These are phyloP conservation scores for Chaenocephalus aceratus DNA, from an alignment of 2,113 vertebrate species.

Conservation along the genomic window DNA sequence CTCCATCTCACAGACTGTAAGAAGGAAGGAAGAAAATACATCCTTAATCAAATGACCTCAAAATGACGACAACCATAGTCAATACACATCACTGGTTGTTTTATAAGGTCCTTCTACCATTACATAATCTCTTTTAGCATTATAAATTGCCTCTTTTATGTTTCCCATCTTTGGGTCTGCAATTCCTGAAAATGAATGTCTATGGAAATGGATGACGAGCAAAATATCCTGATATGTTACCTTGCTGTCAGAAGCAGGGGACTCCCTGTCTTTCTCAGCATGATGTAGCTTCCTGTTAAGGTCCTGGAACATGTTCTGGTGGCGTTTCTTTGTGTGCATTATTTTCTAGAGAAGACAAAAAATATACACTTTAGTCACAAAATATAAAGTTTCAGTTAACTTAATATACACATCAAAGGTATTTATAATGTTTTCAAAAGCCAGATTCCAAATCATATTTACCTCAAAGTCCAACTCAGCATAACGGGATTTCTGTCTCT, in stretches of 20 bases:
- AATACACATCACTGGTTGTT: conserved; percentile 49
- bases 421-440: not conserved
- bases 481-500: conserved; percentile 98
- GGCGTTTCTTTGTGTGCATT: conserved; percentile 99
- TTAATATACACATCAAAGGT: not conserved
- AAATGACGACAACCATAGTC: conserved; percentile 48
- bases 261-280: conserved; percentile 94
- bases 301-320: conserved; percentile 99
- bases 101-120: conserved; percentile 39
- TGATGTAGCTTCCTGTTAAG: conserved; percentile 97
- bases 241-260: conserved; percentile 93
- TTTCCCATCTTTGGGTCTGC: not conserved
- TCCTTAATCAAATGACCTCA: conserved; percentile 69
- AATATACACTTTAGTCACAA: not conserved
- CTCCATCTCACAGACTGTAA: conserved; percentile 87
- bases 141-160: conserved; percentile 25
- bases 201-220: conserved; percentile 28
- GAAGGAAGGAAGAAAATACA: conserved; percentile 76
- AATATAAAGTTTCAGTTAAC: not conserved
- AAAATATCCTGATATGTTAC: conserved; percentile 75
- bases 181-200: conserved; percentile 18
- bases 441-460: conserved; percentile 55
- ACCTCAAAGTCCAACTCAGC: conserved; percentile 99
- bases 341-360: conserved; percentile 89
- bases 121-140: conserved; percentile 2